Conservation (phyloP, 1,140 invertebrate genomes). For the Tetramorium parvispinum region DNA sequence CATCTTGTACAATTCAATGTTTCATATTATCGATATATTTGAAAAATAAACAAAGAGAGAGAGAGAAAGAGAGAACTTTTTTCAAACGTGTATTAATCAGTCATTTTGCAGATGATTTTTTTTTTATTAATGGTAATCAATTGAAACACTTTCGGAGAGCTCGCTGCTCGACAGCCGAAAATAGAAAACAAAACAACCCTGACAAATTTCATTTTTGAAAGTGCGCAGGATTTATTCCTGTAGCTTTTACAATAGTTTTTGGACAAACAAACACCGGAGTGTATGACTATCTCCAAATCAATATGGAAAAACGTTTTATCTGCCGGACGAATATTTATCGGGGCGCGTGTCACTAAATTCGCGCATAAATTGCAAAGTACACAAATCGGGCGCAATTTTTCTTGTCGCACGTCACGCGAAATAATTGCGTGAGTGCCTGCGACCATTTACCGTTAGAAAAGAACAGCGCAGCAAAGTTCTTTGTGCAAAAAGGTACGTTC, state of each 20-base stretch:
- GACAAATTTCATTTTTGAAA: constrained; percentile 55
- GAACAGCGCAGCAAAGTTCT: constrained; percentile 44
- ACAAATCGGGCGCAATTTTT: constrained; percentile 56
- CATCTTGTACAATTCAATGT: neutral
- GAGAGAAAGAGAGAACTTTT: neutral
- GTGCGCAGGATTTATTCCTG: constrained; percentile 36
- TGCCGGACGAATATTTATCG: constrained; percentile 42
- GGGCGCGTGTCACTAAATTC: constrained; percentile 43
- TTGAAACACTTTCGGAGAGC: neutral
- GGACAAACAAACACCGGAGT: constrained; percentile 30
- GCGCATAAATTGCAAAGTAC: constrained; percentile 58
- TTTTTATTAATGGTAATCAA: constrained; percentile 37
- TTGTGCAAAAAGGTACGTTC: constrained; percentile 48
- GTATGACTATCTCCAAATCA: constrained; percentile 35
- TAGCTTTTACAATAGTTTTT: constrained; percentile 45
- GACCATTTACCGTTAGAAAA: constrained; percentile 42
- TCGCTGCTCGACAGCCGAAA: constrained; percentile 10
- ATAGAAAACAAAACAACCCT: neutral
- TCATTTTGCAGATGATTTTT: neutral
- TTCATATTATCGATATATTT: neutral
- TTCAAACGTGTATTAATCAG: neutral
- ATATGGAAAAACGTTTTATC: constrained; percentile 48
- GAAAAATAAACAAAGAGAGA: neutral
- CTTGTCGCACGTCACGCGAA: constrained; percentile 52
- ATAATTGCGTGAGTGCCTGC: constrained; percentile 45